These are phyloP conservation scores for Rhipidura dahli DNA, from an alignment of 2,113 vertebrate genomes.

Conservation along the genomic window DNA sequence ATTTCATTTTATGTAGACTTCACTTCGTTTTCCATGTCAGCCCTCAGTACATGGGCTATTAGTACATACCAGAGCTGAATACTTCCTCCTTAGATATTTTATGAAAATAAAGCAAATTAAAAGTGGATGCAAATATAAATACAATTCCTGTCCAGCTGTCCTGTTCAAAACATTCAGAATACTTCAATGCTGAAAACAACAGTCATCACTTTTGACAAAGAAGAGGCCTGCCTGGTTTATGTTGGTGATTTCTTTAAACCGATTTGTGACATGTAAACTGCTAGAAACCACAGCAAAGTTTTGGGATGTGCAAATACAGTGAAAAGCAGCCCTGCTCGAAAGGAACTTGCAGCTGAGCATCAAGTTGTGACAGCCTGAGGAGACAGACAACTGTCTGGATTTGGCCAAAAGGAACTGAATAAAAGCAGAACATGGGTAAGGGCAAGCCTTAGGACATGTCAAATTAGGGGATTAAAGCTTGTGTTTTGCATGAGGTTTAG, in stretches of 20 bases:
- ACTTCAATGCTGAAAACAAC: not conserved
- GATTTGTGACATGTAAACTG: not conserved
- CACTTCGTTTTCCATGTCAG: not conserved
- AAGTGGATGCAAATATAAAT: not conserved
- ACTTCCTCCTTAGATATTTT: not conserved
- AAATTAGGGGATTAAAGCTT: not conserved
- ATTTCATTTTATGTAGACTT: constrained; percentile 3
- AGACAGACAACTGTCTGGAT: not conserved
- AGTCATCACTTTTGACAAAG: not conserved
- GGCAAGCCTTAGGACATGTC: not conserved
- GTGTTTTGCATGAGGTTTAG: not conserved
- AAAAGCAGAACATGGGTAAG: not conserved
- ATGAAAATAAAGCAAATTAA: not conserved
- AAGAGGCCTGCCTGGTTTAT: not conserved
- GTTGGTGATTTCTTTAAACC: not conserved
- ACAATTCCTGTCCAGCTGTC: not conserved
- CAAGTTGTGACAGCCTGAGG: not conserved
- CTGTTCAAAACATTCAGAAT: not conserved
- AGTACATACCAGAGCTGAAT: not conserved
- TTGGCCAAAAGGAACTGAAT: not conserved
- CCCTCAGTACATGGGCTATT: not conserved
- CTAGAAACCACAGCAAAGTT: not conserved
- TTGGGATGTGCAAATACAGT: not conserved
- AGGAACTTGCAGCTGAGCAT: not conserved
- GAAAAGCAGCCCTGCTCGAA: not conserved